Evolutionary conservation across 2,113 vertebrate species (phyloP), one percentile per base, ranked within the genome.

Genomic region (Gambusia affinis): DNA sequence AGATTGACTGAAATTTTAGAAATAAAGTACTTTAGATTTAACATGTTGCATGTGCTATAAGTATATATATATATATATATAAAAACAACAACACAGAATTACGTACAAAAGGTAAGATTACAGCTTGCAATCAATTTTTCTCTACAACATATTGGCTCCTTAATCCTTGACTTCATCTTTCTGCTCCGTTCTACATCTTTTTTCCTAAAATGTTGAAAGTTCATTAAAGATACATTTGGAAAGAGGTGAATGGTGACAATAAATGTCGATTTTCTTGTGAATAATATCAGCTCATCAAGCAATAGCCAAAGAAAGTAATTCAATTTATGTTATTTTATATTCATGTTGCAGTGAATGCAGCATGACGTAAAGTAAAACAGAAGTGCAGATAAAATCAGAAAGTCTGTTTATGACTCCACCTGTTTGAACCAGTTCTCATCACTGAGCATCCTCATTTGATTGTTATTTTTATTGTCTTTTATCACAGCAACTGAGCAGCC

Each of bases 401-500:
- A 27, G 33, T 12, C 8, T 10, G 64, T n/a, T n/a, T 11, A 64
- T 33, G 63, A 66, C 12, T 2, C 3, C 19, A 12, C 8, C 11
- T 51, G 29, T 35, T 19, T 51, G 24, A 39, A 39, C 2, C 29
- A 17, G 3, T 10, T 57, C n/a, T 29, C 17, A n/a, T 60, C 24
- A 2, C 37, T 3, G 7, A 39, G 12, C 19, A 31, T 6, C 28
- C 64, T 70, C 31, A 33, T 64, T 35, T 8, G 19, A 65, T 31
- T 3, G n/a, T 4, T 66, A 39, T 29, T 68, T 62, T 67, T 78
- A 3, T 24, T 76, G 22, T 82, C 61, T 72, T 70, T 19, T 42
- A 67, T 31, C 47, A 27, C 22, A 66, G 29, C 72, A 22, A 68
- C 71, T 67, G 71, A 73, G 70, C 74, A 47, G 4, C 57, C 6